Evolutionary conservation across 2,888 invertebrate genomes (phyloP), one percentile per base, ranked within the genome.

Genomic region (Apotomis capreana): DNA sequence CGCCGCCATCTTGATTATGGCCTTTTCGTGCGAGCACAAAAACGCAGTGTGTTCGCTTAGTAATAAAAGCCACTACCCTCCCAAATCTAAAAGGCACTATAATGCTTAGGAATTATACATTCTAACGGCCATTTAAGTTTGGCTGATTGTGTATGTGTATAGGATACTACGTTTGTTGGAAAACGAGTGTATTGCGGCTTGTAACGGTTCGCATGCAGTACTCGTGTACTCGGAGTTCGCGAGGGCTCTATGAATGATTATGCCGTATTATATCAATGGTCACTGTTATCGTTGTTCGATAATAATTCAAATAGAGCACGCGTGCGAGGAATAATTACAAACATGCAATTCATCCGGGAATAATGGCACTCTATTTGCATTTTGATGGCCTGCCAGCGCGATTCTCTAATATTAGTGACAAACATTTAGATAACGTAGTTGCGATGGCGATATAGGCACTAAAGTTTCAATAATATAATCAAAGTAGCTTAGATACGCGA

Each of bases 1-100:
- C 84, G 87, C 83, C 88, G 91, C 83, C 92, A 92, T 92, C 89
- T 92, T 91, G 90, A 88, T 90, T 90, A 90, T 89, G 87, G 88
- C 86, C 82, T 82, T 84, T 82, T 80, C 79, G 76, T 62, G 70
- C 73, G 62, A 9, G 70, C 74, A 76, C 80, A 77, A 78, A 69
- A 67, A 70, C 71, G 73, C 78, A 76, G 78, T 49, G 69, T 62
- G 69, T 49, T 57, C 51, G 6, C 37, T 46, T 58, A 58, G 58
- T 58, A 46, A 49, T 67, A 51, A 58, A 59, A 68, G 37, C 58
- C 15, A 59, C 46, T 52, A 36, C n/a, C 26, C n/a, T 8, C 9
- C 9, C 44, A 54, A 26, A 44, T 9, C 4, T n/a, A 40, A 44
- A 37, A 54, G 12, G 55, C 0, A 12, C 12, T 57, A 26, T 36